phyloP scores from a whole-genome alignment of 1,140 invertebrate species.

The Cylas formicarius region DNA sequence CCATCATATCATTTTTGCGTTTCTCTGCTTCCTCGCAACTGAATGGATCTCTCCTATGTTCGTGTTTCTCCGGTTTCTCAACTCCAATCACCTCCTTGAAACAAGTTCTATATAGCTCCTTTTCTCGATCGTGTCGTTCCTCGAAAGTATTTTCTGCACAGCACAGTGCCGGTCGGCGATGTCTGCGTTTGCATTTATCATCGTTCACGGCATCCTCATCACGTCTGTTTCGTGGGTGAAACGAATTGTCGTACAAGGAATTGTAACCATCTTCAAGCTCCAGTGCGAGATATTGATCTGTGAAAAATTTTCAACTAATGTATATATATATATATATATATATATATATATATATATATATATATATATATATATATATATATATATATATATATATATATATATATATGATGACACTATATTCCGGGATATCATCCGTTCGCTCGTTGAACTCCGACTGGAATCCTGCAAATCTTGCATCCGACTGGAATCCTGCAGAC shows the following conservation, averaged over 20 bases:
- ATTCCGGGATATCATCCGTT: no score
- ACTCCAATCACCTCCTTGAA: conserved; percentile 31
- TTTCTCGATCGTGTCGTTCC: conserved; percentile 26
- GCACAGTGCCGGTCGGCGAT: conserved; percentile 23
- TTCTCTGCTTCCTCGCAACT: conserved; percentile 32
- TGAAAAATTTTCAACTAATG: no score
- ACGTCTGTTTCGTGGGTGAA: conserved; percentile 14
- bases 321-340: no score
- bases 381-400: no score
- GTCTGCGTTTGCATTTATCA: conserved; percentile 29
- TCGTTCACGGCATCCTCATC: conserved; percentile 26
- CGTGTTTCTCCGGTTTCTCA: conserved; percentile 17
- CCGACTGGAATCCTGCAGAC: no score
- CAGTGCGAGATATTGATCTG: conserved; percentile 19
- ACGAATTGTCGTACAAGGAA: conserved; percentile 2
- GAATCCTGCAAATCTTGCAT: no score
- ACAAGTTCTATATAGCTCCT: conserved; percentile 29
- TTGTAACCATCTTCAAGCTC: conserved; percentile 14
- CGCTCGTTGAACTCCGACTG: no score
- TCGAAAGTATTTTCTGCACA: conserved; percentile 31
- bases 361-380: no score
- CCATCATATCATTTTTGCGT: conserved; percentile 29
- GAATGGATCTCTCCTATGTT: conserved; percentile 29
- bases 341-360: no score
- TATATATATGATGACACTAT: no score